Evolutionary conservation across 2,797 vertebrate genomes (phyloP).

Genomic region (Lemur catta): DNA sequence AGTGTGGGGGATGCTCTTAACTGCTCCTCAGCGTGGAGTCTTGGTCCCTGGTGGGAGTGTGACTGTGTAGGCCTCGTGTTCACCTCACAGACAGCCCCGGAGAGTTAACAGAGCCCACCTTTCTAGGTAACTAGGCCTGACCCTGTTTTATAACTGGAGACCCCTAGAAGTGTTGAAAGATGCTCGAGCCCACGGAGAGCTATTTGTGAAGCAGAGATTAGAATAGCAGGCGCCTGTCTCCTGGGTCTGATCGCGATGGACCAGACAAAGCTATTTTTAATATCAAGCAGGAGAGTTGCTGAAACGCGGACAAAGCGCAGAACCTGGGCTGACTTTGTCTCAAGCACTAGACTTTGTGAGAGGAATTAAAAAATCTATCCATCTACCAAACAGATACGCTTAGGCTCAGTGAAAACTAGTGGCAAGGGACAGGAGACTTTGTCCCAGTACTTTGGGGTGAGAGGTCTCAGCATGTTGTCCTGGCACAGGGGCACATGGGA

Average conservation of each 20-base stretch:
- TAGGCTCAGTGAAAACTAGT: constrained; percentile 36
- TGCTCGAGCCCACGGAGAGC: constrained; percentile 54
- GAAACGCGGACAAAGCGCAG: constrained; percentile 65
- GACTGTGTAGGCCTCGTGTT: not conserved
- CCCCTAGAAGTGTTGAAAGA: constrained; percentile 66
- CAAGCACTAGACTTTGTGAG: constrained; percentile 53
- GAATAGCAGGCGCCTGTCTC: constrained; percentile 73
- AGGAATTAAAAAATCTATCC: constrained; percentile 55
- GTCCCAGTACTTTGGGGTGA: constrained; percentile 40
- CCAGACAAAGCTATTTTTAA: constrained; percentile 76
- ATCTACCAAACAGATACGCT: constrained; percentile 3
- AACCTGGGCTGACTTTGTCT: constrained; percentile 55
- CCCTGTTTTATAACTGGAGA: constrained; percentile 47
- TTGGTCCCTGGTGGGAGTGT: not conserved
- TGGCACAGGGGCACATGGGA: not conserved
- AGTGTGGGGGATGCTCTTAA: not conserved
- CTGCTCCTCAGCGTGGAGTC: not conserved
- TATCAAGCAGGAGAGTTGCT: constrained; percentile 58
- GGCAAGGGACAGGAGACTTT: constrained; percentile 57
- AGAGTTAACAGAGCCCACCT: not conserved
- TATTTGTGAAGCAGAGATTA: constrained; percentile 72
- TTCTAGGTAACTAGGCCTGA: not conserved
- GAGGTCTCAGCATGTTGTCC: not conserved
- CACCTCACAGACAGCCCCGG: not conserved
- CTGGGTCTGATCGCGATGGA: constrained; percentile 49